Base-by-base conservation (phyloP, 2,888 invertebrate species). In the Drosophila austrosaltans region DNA sequence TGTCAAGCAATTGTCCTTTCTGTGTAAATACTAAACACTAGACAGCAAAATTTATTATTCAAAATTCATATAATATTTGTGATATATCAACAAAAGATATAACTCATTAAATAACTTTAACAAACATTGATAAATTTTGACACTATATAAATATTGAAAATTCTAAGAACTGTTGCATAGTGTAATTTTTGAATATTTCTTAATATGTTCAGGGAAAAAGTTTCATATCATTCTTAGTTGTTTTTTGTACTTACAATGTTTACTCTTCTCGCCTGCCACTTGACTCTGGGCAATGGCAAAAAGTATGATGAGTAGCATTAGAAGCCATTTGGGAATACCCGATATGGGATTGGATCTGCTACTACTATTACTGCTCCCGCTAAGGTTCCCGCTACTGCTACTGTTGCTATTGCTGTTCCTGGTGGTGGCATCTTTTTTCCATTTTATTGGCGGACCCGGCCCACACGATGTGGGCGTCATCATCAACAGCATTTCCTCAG, bases 381-480 rank as follows among this genome's bases (percentile, higher is more conserved):
- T 61, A 30, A 16, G 16, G 16, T 16, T 16, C 16, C 12, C 68
- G 22, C 7, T 57, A 22, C 53, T 58, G 32, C 59, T 65, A 56
- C 53, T 67, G 63, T 53, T 28, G 59, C 39, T 44, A 44, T 53
- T 57, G 61, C 25, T 63, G 59, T 53, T 64, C 62, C 57, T 60
- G 64, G 36, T 68, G 60, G 53, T 53, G 63, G 63, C 70, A 30
- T 57, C 56, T 48, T 48, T 48, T 48, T 48, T 48, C 16, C 48
- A 56, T 69, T 66, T 64, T 69, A 76, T 53, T 78, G 89, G 90
- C 80, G 91, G 91, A 77, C 92, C 92, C 60, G 92, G 92, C 81
- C 92, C 92, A 90, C 92, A 92, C 73, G 92, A 92, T 79, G 92
- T 92, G 78, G 92, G 92, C 83, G 90, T 87, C 81, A 91, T 82